Evolutionary conservation across 2,888 invertebrate species (phyloP), one percentile per base, ranked within the genome.

Genomic region (Drosophila lacicola): DNA sequence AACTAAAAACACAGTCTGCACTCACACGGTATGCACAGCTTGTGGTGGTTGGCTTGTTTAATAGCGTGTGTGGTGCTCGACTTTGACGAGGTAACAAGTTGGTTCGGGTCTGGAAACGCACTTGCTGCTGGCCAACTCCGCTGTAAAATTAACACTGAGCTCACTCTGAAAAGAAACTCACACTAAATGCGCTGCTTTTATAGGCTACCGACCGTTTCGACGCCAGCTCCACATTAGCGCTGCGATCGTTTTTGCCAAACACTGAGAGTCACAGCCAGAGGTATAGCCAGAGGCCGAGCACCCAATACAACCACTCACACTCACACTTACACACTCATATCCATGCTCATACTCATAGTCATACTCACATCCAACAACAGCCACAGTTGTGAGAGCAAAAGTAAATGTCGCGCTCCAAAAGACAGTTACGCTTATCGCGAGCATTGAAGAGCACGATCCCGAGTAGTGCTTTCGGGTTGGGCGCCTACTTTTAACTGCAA

Each of bases 121-220:
- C 50, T 45, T 37, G 60, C 64, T 75, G 89, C 91, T 84, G 82
- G 82, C 81, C 91, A 87, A 90, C 87, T 87, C 72, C 83, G 79
- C 83, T 88, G 90, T 82, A 80, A 78, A 83, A 82, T 82, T 80
- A 88, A 91, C 90, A 91, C 92, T 91, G 91, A 91, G 87, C 84
- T 82, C 81, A 79, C 88, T 84, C 80, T 77, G 76, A 90, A 91
- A 91, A 91, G 82, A 85, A 84, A 80, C 82, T 65, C 88, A 80
- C 75, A 82, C 88, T 86, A 91, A 91, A 91, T 91, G 83, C 70
- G 74, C 78, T 54, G 80, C 82, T 91, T 90, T 91, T 90, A 90
- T 90, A 91, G 90, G 78, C 77, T 54, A 65, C 54, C 64, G 45
- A 54, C 54, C 44, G 37, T 61, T 36, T 13, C 63, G 36, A 36